phyloP scores from a whole-genome alignment of 2,113 vertebrate species.

The Xiphorhynchus elegans region DNA sequence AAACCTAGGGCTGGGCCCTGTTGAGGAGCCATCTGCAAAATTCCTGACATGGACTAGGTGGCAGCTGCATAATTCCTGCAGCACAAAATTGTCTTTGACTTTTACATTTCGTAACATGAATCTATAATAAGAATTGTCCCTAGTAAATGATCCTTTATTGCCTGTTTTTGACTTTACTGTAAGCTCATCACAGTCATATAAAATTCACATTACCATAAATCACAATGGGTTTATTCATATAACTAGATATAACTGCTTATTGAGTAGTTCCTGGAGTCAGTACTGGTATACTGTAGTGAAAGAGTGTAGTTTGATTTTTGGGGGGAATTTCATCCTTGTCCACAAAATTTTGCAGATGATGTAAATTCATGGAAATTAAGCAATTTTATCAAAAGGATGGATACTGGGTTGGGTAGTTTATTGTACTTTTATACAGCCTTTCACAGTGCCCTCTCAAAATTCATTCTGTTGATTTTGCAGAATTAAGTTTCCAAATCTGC shows the following conservation, averaged over 20 bases:
- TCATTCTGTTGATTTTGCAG: not conserved
- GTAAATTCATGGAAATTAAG: not conserved
- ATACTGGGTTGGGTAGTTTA: not conserved
- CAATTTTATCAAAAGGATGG: not conserved
- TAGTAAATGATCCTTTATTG: not conserved
- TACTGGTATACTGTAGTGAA: not conserved
- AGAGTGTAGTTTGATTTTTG: not conserved
- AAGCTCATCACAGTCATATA: not conserved
- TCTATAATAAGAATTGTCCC: not conserved
- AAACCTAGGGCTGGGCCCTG: not conserved
- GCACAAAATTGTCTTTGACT: not conserved
- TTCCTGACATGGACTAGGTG: not conserved
- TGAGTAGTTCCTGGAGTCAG: not conserved
- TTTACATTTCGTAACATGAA: not conserved
- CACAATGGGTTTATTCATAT: not conserved
- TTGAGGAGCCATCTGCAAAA: not conserved
- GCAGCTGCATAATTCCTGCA: not conserved
- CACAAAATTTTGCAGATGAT: not conserved
- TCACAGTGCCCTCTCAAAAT: not conserved
- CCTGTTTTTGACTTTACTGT: not conserved
- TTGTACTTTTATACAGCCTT: not conserved
- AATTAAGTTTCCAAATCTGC: not conserved
- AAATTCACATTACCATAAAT: not conserved
- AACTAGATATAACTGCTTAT: not conserved
- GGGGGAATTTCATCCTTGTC: not conserved